Base-by-base conservation (phyloP, 2,888 invertebrate genomes). In the Amphipyra tragopoginis region DNA sequence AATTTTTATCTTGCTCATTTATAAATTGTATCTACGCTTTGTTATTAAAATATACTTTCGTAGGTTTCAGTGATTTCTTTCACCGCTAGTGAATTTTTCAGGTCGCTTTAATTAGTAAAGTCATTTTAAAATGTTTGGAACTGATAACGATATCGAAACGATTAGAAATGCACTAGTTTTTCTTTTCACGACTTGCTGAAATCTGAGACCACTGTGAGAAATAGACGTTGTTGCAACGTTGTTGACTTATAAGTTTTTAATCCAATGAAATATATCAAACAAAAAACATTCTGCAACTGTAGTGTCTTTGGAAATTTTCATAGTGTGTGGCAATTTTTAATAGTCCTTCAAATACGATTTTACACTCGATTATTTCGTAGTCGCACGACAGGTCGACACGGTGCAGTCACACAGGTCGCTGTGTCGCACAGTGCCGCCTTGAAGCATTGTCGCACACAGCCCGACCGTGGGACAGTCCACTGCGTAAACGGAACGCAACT, bases 401-500 rank as follows among this genome's bases (percentile, higher is more conserved):
- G 81, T 82, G 77, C 66, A 62, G 80, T 80, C 84, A 83, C 84
- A 81, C 84, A 71, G 82, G 86, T 79, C 62, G 65, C 57, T 42
- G 61, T 80, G 83, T 62, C 58, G 43, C 55, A 34, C 64, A 33
- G 65, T 73, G 82, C 77, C 77, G 77, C 74, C 65, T 68, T 80
- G 73, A 69, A 69, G 65, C 73, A 74, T 77, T 75, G 72, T 74
- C 69, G 73, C 69, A 76, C 78, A 76, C 80, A 72, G 77, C 79
- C 79, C 76, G 86, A 91, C 91, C 93, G 93, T 93, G 94, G 93
- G 94, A 93, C 89, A 83, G 75, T 68, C 81, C 82, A 83, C 91
- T 87, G 90, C 90, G 90, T 88, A 88, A 90, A 88, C 90, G 84
- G 86, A 88, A 93, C 89, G 92, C 90, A 90, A 93, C 93, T 90